Base-by-base conservation (phyloP, 2,113 vertebrate species). In the Euleptes europaea region DNA sequence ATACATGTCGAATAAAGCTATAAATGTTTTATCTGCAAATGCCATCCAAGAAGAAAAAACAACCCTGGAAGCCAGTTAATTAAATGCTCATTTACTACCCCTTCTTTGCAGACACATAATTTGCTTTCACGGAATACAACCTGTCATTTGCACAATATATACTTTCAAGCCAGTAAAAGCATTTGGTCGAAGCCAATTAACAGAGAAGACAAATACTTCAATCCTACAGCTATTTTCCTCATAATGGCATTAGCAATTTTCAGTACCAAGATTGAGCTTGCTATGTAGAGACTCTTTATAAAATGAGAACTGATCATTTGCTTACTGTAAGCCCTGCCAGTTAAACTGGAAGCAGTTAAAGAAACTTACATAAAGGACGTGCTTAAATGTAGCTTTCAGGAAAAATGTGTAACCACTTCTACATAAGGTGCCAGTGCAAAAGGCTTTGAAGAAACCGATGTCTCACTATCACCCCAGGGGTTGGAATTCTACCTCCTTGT, bases 191-290 rank as follows among this genome's bases (percentile, higher is more conserved):
- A 87, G 88, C 86, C 92, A 90, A 94, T 91, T 91, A 94, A 88
- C 90, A 90, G 89, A 88, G 88, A 92, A 93, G 89, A 92, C 90
- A 91, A 93, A 88, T 92, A 92, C 85, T 90, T 84, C 88, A 90
- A 92, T 89, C 89, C 19, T 83, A 91, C 77, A 47, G 85, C 87
- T 90, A 88, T 92, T 94, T 93, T 86, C 90, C 92, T 87, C 84
- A 6, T 90, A 87, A 88, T 83, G 85, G 78, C 90, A 86, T 86
- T 89, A 92, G 84, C 70, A 92, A 92, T 89, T 89, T 86, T 78
- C 77, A 78, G 74, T 87, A 54, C 5, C n/a, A 84, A 92, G 91
- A 86, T 70, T 83, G 80, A 83, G 85, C 80, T 92, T 87, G 21
- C 17, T 91, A 82, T 35, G 28, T 19, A 28, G 86, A 84, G 49